phyloP scores from a whole-genome alignment of 2,113 vertebrate genomes.

The Odocoileus hemionus region DNA sequence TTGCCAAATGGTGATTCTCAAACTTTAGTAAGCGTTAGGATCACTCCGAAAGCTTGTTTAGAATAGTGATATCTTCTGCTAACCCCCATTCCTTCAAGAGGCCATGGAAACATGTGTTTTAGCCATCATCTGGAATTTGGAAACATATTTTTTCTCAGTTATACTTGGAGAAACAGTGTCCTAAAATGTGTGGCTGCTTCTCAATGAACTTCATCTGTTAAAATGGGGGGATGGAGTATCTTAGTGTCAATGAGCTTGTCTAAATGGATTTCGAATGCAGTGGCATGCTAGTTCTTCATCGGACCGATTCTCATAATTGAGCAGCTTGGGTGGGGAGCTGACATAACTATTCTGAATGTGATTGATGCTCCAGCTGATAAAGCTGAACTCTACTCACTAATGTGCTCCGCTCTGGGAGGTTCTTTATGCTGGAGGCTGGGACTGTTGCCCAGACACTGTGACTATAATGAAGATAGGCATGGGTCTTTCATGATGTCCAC shows the following conservation, averaged over 20 bases:
- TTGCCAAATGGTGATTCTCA: not conserved
- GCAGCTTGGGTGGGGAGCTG: conserved; percentile 24
- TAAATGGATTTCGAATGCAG: not conserved
- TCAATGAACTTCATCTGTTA: not conserved
- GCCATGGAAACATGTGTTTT: not conserved
- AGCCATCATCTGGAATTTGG: not conserved
- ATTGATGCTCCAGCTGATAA: conserved; percentile 38
- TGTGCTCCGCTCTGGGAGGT: not conserved
- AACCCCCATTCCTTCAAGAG: not conserved
- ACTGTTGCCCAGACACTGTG: not conserved
- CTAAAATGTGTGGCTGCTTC: not conserved
- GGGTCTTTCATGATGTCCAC: conserved; percentile 33
- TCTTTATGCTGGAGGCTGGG: conserved; percentile 41
- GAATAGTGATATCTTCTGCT: not conserved
- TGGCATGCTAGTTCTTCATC: not conserved
- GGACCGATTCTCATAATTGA: conserved; percentile 7
- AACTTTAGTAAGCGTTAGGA: not conserved
- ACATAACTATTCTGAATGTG: not conserved
- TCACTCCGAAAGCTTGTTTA: not conserved
- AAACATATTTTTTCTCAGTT: not conserved
- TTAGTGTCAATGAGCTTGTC: not conserved
- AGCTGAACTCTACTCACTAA: not conserved
- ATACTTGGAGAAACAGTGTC: not conserved
- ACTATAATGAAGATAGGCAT: conserved; percentile 26
- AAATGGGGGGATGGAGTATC: not conserved